A percentile compares a stretch with the other conserved stretches of the same genome.
Evolutionary conservation across 2,888 invertebrate species (phyloP).

Genomic region (Odontocolon sp.): DNA sequence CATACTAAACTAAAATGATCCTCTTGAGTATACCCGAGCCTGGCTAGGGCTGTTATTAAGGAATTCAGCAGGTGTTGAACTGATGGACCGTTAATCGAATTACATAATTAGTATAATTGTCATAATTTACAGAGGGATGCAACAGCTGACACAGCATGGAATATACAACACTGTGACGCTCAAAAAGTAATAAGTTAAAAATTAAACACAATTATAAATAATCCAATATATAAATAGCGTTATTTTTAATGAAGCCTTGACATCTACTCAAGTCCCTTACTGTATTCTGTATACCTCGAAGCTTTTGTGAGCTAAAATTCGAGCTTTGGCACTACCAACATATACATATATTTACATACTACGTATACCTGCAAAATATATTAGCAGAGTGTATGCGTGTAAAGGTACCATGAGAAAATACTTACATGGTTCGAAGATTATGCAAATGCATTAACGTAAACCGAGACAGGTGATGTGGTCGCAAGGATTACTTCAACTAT

Average conservation of each 20-base stretch:
- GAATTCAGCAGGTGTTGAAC: slow-evolving; percentile 49
- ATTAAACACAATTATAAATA: too few relatives aligned
- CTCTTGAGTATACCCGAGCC: slow-evolving; percentile 55
- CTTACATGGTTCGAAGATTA: slow-evolving; percentile 63
- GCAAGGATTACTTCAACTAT: slow-evolving; percentile 62
- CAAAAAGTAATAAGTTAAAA: too few relatives aligned
- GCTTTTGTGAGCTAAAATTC: slow-evolving; percentile 44
- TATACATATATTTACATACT: slow-evolving; percentile 46
- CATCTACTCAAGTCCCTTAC: too few relatives aligned
- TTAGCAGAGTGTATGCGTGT: slow-evolving; percentile 31
- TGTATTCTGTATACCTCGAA: too few relatives aligned
- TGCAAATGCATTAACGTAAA: slow-evolving; percentile 65
- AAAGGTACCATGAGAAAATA: slow-evolving; percentile 44
- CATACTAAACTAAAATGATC: slow-evolving; percentile 60
- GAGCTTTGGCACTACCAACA: slow-evolving; percentile 55
- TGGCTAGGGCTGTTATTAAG: slow-evolving; percentile 38
- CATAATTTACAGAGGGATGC: slow-evolving; percentile 3
- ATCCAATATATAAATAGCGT: too few relatives aligned
- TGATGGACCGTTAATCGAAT: slow-evolving; percentile 58
- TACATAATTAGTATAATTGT: slow-evolving; percentile 55
- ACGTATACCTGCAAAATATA: slow-evolving; percentile 24
- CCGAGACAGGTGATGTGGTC: slow-evolving; percentile 66
- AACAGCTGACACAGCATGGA: background rate
- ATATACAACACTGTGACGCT: background rate
- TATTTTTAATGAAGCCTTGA: too few relatives aligned